Conservation (phyloP, 2,888 invertebrate species). For the Teleiodes luculella region DNA sequence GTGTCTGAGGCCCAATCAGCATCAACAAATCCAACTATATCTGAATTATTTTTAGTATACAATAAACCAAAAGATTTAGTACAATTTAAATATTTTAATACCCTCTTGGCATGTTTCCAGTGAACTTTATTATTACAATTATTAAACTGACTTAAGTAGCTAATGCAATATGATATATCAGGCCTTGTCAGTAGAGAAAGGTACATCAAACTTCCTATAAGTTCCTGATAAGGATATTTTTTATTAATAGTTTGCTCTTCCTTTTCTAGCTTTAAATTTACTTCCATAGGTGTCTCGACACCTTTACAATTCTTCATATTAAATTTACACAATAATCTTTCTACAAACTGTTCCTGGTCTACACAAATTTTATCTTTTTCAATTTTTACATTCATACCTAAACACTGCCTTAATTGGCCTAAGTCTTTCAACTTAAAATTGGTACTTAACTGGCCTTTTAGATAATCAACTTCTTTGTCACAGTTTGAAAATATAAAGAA, state of each 20-base stretch:
- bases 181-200: slow-evolving; percentile 24
- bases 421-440: slow-evolving; percentile 21
- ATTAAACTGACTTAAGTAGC: slow-evolving; percentile 26
- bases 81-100: slow-evolving; percentile 26
- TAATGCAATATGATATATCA: slow-evolving; percentile 25
- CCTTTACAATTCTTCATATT: background rate
- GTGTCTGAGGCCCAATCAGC: slow-evolving; percentile 23
- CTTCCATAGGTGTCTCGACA: slow-evolving; percentile 5
- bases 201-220: slow-evolving; percentile 26
- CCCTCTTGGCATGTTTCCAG: slow-evolving; percentile 27
- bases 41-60: slow-evolving; percentile 5
- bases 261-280: background rate
- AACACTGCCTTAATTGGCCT: slow-evolving; percentile 22
- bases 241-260: background rate
- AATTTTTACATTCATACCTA: slow-evolving; percentile 20
- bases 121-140: slow-evolving; percentile 17
- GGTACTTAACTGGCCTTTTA: slow-evolving; percentile 9
- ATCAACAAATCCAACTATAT: slow-evolving; percentile 19
- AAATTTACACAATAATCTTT: background rate
- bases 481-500: no score
- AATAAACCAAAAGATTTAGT: slow-evolving; percentile 19
- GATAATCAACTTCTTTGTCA: background rate
- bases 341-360: slow-evolving; percentile 14
- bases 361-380: slow-evolving; percentile 6
- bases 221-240: background rate